Percentiles rank a stretch among this genome's conserved stretches.
These are phyloP conservation scores for Tauraco hartlaubi DNA, from an alignment of 2,797 vertebrate genomes.

Conservation along the genomic window DNA sequence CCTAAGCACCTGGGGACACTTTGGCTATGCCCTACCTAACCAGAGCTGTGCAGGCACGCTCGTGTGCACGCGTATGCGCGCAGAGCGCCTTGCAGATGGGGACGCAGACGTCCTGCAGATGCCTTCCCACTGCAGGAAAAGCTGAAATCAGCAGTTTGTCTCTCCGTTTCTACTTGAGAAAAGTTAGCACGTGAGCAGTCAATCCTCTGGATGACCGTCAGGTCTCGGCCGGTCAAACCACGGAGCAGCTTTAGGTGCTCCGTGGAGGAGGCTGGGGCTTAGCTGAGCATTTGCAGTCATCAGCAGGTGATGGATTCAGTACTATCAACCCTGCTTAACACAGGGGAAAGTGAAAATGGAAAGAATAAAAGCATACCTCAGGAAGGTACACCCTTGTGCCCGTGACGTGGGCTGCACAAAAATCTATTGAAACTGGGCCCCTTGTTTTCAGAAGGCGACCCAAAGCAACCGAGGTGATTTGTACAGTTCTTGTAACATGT, in stretches of 20 bases:
- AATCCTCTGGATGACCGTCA: background rate
- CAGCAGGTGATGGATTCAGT: background rate
- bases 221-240: background rate
- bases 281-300: background rate
- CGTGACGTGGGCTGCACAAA: background rate
- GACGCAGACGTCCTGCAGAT: too few relatives aligned
- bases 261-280: background rate
- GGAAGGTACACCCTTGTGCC: background rate
- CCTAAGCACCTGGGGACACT: background rate
- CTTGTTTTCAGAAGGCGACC: background rate
- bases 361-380: background rate
- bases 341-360: background rate
- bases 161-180: background rate
- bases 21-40: background rate
- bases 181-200: background rate
- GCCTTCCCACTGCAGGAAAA: background rate
- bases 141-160: background rate
- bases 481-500: background rate
- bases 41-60: background rate
- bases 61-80: rapidly evolving
- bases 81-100: background rate
- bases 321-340: background rate
- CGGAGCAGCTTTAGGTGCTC: background rate
- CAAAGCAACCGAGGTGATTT: background rate
- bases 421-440: background rate